phyloP scores from a whole-genome alignment of 1,140 invertebrate species.

The Eupeodes corollae region DNA sequence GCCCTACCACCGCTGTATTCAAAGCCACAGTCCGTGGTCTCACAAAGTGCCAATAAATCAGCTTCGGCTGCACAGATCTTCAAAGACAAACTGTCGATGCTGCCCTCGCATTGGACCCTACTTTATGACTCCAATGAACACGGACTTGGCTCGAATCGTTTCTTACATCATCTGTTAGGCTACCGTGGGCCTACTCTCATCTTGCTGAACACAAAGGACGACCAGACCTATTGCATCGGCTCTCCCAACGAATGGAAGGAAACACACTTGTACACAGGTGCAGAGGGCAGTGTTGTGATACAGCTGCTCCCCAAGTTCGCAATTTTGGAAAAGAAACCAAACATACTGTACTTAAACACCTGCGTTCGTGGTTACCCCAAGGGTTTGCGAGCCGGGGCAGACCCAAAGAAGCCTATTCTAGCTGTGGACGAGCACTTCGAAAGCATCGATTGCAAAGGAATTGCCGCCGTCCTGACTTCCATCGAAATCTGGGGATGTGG shows the following conservation, averaged over 20 bases:
- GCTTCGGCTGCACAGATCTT: slow-evolving; percentile 44
- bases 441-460: slow-evolving; percentile 48
- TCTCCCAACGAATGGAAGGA: slow-evolving; percentile 75
- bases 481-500: slow-evolving; percentile 76
- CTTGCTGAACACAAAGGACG: slow-evolving; percentile 55
- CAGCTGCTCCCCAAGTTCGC: slow-evolving; percentile 65
- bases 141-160: slow-evolving; percentile 75
- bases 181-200: slow-evolving; percentile 75
- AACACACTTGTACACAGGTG: slow-evolving; percentile 72
- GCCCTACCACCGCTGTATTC: slow-evolving; percentile 60
- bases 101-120: slow-evolving; percentile 69
- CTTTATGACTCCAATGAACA: slow-evolving; percentile 75
- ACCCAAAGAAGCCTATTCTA: slow-evolving; percentile 63
- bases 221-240: slow-evolving; percentile 64
- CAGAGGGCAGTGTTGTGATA: slow-evolving; percentile 61
- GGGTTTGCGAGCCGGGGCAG: slow-evolving; percentile 67
- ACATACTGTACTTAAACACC: slow-evolving; percentile 74
- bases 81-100: slow-evolving; percentile 49
- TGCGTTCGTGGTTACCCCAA: slow-evolving; percentile 71
- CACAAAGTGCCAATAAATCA: slow-evolving; percentile 14
- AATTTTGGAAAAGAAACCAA: slow-evolving; percentile 55
- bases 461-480: slow-evolving; percentile 47
- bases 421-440: slow-evolving; percentile 62
- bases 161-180: slow-evolving; percentile 73
- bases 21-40: slow-evolving; percentile 39